Percentiles rank a stretch among this genome's conserved stretches.
These are phyloP conservation scores for Hyposmocoma kahamanoa DNA, from an alignment of 1,140 invertebrate genomes.

Conservation along the genomic window DNA sequence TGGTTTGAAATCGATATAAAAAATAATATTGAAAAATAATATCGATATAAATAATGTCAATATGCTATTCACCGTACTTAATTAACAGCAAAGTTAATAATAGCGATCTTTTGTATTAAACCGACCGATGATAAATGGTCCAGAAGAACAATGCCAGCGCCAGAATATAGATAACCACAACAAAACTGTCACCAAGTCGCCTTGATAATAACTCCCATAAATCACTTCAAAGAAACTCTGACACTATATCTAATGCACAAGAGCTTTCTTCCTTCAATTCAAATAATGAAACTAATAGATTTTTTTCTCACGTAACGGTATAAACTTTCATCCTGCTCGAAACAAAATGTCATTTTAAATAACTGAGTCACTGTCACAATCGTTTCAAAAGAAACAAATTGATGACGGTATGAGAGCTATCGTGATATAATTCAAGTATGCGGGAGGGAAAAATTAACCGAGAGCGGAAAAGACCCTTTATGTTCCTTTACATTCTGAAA, in stretches of 20 bases:
- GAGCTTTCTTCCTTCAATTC: neutral
- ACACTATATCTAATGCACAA: neutral
- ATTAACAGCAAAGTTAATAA: too few species aligned
- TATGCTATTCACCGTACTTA: too few species aligned
- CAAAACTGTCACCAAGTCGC: conserved; percentile 8
- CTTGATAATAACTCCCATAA: conserved; percentile 10
- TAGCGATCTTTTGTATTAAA: neutral
- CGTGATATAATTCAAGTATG: neutral
- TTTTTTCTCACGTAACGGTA: neutral
- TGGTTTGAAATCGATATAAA: too few species aligned
- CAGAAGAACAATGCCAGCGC: neutral
- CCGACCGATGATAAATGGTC: conserved; percentile 3
- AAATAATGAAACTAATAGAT: neutral
- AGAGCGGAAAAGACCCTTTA: neutral
- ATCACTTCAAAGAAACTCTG: conserved; percentile 3
- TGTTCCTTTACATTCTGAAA: neutral
- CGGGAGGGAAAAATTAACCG: neutral
- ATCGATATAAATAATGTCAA: too few species aligned
- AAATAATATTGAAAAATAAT: too few species aligned
- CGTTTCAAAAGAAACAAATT: conserved; percentile 1
- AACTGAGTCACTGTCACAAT: neutral
- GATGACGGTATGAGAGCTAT: neutral
- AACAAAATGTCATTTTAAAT: conserved; percentile 1
- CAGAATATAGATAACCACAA: conserved; percentile 9
- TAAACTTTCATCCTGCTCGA: neutral